phyloP scores from a whole-genome alignment of 2,113 vertebrate genomes.

The Microcebus griseorufus region DNA sequence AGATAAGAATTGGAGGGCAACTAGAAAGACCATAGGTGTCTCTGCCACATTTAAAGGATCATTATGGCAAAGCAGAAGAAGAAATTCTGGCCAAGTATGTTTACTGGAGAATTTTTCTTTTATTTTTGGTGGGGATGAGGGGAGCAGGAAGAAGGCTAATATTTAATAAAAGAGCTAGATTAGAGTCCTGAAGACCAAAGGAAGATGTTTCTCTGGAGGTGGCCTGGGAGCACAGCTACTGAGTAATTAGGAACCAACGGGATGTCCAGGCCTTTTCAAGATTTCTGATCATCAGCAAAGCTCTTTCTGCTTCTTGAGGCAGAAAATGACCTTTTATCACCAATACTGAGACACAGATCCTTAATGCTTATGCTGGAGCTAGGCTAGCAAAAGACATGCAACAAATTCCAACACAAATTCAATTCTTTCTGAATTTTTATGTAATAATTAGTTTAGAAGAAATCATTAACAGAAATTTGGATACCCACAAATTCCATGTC shows the following conservation, averaged over 20 bases:
- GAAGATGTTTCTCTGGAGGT: background rate
- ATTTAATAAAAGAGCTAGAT: background rate
- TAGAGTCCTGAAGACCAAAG: background rate
- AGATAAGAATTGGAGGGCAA: background rate
- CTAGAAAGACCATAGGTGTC: background rate
- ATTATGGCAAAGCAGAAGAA: background rate
- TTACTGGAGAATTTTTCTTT: background rate
- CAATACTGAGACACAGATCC: background rate
- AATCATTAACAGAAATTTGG: background rate
- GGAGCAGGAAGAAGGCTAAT: background rate
- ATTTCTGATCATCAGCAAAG: background rate
- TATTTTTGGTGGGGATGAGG: background rate
- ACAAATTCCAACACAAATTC: background rate
- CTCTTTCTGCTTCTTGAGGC: background rate
- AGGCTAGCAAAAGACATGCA: background rate
- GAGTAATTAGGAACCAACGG: fast-evolving
- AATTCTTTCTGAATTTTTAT: background rate
- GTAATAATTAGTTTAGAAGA: background rate
- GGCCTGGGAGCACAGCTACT: background rate
- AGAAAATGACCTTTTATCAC: background rate
- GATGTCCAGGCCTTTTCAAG: background rate
- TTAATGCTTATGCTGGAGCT: background rate
- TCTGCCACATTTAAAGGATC: background rate
- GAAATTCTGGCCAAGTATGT: background rate
- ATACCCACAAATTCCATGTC: background rate